phyloP scores from a whole-genome alignment of 2,113 vertebrate species.

The Etheostoma cragini region DNA sequence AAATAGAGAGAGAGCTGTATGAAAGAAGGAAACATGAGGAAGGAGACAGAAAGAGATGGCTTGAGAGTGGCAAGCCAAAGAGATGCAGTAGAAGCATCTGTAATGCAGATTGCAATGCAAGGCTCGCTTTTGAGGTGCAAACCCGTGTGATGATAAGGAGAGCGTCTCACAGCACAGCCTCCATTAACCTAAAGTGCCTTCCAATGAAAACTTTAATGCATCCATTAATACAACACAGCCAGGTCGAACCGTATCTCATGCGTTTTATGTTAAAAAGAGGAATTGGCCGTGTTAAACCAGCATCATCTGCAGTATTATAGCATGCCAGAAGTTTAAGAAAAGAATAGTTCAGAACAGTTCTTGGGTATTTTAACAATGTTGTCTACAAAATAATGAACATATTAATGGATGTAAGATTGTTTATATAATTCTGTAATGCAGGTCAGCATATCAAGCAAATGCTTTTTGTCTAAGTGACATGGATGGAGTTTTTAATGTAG shows the following conservation, averaged over 20 bases:
- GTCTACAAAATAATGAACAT: too few relatives aligned
- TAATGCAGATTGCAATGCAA: conserved; percentile 28
- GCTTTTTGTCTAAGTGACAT: neutral
- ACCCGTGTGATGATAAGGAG: conserved; percentile 17
- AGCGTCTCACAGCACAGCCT: neutral
- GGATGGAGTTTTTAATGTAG: neutral
- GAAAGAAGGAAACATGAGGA: conserved; percentile 33
- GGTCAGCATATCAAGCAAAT: neutral
- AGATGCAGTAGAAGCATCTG: conserved; percentile 21
- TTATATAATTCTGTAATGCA: neutral
- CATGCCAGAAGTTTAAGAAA: neutral
- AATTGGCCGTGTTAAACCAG: neutral
- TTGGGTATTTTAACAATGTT: neutral
- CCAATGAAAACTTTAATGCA: neutral
- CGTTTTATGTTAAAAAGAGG: neutral
- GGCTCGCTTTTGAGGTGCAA: conserved; percentile 44
- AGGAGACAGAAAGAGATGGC: neutral
- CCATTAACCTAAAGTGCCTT: conserved; percentile 14
- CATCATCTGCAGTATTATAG: neutral
- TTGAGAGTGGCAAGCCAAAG: neutral
- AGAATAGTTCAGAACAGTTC: neutral
- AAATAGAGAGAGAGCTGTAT: neutral
- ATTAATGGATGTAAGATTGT: neutral
- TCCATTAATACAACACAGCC: conserved; percentile 1
- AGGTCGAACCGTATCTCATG: neutral